Evolutionary conservation across 2,888 invertebrate species (phyloP).

Genomic region (Brachyopa scutellaris): DNA sequence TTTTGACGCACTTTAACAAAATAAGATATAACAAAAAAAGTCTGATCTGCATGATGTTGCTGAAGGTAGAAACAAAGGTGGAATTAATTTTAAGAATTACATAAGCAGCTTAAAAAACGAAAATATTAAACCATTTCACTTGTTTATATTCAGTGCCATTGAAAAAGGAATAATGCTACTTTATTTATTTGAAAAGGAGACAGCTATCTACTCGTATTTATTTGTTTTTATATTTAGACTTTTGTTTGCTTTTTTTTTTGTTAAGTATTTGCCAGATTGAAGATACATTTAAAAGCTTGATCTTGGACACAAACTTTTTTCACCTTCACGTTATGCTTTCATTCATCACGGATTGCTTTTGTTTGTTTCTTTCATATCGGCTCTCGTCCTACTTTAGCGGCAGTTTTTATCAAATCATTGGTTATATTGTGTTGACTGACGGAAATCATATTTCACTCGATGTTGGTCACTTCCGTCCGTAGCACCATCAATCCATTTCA

Average conservation of each 20-base stretch:
- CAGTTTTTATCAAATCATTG: too few relatives aligned
- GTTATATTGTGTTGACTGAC: too few relatives aligned
- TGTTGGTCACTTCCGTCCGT: too few relatives aligned
- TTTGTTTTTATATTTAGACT: background rate
- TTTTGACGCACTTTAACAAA: constrained; percentile 30
- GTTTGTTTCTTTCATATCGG: too few relatives aligned
- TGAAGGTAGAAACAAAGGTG: constrained; percentile 25
- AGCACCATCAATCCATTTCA: too few relatives aligned
- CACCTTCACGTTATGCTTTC: too few relatives aligned
- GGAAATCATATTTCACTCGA: too few relatives aligned
- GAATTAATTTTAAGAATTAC: constrained; percentile 31
- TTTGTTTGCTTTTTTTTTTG: background rate
- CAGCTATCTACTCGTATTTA: too few relatives aligned
- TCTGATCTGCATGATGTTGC: constrained; percentile 59
- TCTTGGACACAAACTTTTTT: too few relatives aligned
- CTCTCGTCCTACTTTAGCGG: too few relatives aligned
- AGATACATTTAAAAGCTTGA: too few relatives aligned
- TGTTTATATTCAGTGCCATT: constrained; percentile 43
- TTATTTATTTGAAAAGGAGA: background rate
- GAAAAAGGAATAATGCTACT: background rate
- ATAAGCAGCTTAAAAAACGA: constrained; percentile 4
- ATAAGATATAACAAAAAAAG: constrained; percentile 22
- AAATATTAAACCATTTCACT: background rate
- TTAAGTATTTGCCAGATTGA: background rate
- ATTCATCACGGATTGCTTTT: too few relatives aligned